Percentiles rank a stretch among this genome's conserved stretches.
Conservation (phyloP, 2,113 vertebrate species). For the Oplegnathus fasciatus region DNA sequence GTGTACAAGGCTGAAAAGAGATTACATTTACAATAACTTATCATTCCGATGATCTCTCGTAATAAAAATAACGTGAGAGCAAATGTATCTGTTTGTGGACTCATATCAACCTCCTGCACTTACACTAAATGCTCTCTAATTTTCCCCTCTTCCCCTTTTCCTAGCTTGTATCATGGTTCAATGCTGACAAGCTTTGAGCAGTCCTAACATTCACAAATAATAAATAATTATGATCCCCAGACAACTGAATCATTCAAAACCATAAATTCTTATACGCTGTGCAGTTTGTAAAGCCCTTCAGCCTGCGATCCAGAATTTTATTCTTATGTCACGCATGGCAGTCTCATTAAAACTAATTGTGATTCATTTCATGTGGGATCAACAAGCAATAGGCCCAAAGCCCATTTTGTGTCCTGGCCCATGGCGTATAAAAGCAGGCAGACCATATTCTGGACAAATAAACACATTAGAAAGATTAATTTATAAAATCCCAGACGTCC, state of each 20-base stretch:
- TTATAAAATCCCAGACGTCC: neutral
- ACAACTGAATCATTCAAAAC: constrained; percentile 12
- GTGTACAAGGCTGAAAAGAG: neutral
- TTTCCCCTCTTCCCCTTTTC: neutral
- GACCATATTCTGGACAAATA: constrained; percentile 16
- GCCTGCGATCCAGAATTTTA: constrained; percentile 25
- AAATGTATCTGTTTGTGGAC: no score
- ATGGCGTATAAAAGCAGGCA: neutral
- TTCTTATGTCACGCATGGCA: constrained; percentile 28
- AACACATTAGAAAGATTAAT: neutral
- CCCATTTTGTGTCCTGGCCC: neutral
- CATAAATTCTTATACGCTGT: constrained; percentile 12
- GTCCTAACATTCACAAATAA: constrained; percentile 36
- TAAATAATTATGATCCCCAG: constrained; percentile 36
- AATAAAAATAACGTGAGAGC: no score
- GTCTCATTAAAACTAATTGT: constrained; percentile 56
- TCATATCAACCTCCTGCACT: neutral
- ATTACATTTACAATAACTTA: neutral
- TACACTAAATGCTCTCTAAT: neutral
- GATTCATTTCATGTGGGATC: constrained; percentile 39
- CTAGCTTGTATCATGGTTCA: neutral
- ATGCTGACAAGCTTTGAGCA: constrained; percentile 8
- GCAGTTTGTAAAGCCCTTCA: constrained; percentile 29
- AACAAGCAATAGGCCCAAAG: constrained; percentile 18
- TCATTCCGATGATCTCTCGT: neutral